Evolutionary conservation across 2,888 invertebrate genomes (phyloP), one percentile per base, ranked within the genome.

Genomic region (Tachina fera): DNA sequence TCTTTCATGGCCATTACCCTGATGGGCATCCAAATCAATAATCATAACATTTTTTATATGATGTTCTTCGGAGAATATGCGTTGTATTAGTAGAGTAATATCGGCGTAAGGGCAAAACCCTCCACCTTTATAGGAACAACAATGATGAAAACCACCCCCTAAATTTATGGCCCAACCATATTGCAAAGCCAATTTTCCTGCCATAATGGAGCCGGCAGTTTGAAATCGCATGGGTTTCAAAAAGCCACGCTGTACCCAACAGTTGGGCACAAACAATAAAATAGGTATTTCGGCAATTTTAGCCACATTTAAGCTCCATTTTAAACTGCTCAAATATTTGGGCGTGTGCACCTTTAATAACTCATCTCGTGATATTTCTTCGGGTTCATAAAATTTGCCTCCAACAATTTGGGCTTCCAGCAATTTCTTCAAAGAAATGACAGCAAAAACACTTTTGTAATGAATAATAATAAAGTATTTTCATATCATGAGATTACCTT

Each of bases 81-180:
- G 95, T 80, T 94, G 93, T 61, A 98, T 94, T 11, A 97, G 93
- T 88, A 98, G 93, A 0, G 97, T 96, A 68, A 98, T 97, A 90
- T 97, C 97, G 0, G 98, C 98, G 91, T 98, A 98, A 0, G 96
- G 95, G 92, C 98, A 98, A 93, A 98, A 98, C 0, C 98, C 98
- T 0, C 96, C 97, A 3, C 97, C 98, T 79, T 93, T 93, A 77
- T 94, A 93, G 0, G 95, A 94, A 87, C 96, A 96, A 91, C 97
- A 97, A 91, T 98, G 98, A 92, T 98, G 98, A 92, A 98, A 98
- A 0, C 98, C 98, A 2, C 92, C 98, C 0, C 98, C 98, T 39
- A 98, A 94, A 91, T 98, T 98, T 85, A 98, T 96, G 0, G 97
- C 95, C 97, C 97, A 98, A 3, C 97, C 97, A 53, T 96, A 93